A percentile compares a stretch with the other conserved stretches of the same genome.
phyloP scores from a whole-genome alignment of 2,797 vertebrate species.

The Pseudochirops corinnae region DNA sequence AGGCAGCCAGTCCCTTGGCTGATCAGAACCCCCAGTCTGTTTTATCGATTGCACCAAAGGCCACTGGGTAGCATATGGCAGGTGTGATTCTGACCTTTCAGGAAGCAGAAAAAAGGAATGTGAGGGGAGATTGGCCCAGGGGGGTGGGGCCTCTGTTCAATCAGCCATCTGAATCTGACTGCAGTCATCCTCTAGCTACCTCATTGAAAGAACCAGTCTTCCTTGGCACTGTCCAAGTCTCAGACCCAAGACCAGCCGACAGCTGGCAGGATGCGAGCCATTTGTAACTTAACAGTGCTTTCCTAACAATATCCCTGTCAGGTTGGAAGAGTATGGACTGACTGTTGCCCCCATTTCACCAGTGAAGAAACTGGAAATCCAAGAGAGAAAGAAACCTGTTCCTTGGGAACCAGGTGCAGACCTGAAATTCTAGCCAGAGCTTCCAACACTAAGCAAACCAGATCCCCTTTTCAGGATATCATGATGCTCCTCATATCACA shows the following conservation, averaged over 20 bases:
- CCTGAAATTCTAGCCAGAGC: neutral
- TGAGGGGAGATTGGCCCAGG: conserved; percentile 31
- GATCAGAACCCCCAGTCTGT: conserved; percentile 23
- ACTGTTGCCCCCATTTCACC: neutral
- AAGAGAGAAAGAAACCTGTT: neutral
- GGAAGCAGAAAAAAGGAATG: conserved; percentile 44
- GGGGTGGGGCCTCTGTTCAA: neutral
- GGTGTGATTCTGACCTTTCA: conserved; percentile 49
- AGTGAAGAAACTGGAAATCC: neutral
- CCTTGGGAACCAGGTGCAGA: neutral
- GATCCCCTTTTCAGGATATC: neutral
- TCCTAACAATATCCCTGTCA: neutral
- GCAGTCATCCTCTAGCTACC: neutral
- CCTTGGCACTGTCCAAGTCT: neutral
- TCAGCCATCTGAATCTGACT: conserved; percentile 42
- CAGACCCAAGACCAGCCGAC: neutral
- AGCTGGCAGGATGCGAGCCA: neutral
- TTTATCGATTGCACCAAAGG: conserved; percentile 33
- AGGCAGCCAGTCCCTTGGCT: conserved; percentile 31
- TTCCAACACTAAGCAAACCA: neutral
- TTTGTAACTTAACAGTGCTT: neutral
- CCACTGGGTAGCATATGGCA: conserved; percentile 10
- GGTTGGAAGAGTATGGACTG: neutral
- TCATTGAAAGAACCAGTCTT: neutral
- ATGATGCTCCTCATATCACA: neutral